Evolutionary conservation across 1,140 invertebrate species (phyloP).

Genomic region (Dendrolimus kikuchii): DNA sequence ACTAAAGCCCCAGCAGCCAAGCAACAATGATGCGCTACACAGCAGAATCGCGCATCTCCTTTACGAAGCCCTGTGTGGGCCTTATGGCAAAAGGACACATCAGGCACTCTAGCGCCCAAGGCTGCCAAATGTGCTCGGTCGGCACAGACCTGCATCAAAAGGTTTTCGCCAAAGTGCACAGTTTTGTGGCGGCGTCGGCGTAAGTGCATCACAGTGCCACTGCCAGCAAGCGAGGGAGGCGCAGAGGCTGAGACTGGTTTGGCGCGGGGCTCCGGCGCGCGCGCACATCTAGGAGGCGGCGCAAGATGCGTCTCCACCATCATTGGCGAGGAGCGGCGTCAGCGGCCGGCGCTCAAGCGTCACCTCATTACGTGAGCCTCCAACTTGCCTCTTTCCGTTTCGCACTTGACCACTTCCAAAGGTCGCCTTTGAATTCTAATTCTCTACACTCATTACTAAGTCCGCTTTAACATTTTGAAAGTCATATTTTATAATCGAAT

Average conservation of each 20-base stretch:
- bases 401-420: conserved; percentile 13
- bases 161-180: conserved; percentile 82
- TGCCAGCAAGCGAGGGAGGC: conserved; percentile 60
- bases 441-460: background rate
- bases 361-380: conserved; percentile 50
- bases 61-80: conserved; percentile 52
- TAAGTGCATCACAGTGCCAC: conserved; percentile 71
- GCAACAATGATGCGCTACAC: conserved; percentile 68
- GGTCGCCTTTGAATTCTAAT: background rate
- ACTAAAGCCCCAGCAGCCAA: conserved; percentile 55
- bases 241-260: conserved; percentile 54
- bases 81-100: conserved; percentile 69
- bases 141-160: conserved; percentile 79
- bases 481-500: no score
- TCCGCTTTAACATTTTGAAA: no score
- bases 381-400: conserved; percentile 18
- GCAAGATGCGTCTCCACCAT: conserved; percentile 71
- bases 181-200: conserved; percentile 80
- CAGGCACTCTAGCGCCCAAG: conserved; percentile 61
- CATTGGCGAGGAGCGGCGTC: conserved; percentile 66
- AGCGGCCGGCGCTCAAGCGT: conserved; percentile 63
- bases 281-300: conserved; percentile 63
- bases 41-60: conserved; percentile 62
- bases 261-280: conserved; percentile 55
- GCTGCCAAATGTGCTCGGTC: conserved; percentile 70